Base-by-base conservation (phyloP, 1,140 invertebrate genomes). In the Trichonephila clavata region DNA sequence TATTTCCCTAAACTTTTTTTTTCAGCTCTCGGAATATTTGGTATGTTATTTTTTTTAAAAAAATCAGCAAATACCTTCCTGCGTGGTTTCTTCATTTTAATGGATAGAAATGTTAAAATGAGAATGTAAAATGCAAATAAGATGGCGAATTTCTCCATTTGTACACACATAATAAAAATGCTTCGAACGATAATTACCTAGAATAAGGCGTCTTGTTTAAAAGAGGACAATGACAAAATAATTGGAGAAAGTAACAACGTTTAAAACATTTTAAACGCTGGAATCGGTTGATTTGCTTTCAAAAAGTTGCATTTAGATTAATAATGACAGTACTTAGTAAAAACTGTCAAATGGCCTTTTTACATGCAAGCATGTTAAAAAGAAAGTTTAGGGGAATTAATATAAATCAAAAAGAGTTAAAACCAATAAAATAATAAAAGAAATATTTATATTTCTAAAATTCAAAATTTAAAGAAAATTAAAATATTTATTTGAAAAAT, bases 181-280 rank as follows among this genome's bases (percentile, higher is more conserved):
- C 71, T 77, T 32, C 27, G 16, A 18, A 32, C 4, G 71, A 77
- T 77, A 77, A 77, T 77, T 77, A 77, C 65, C 24, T 65, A 65
- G 8, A 77, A 77, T 6, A 77, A 77, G 2, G 71, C 71, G 16
- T 39, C 16, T 77, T 27, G 7, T 77, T 77, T 77, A 27, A 77
- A 77, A 77, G 27, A 5, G 27, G 27, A 77, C 27, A 32, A 14
- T 77, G 71, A 77, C 71, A 77, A 77, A 77, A 77, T 77, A 77
- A 77, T 77, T 77, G 32, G 18, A 77, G 71, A 77, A 77, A 39
- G 27, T 77, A 77, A 27, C 24, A 77, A 39, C 32, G 32, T 39
- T 77, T 39, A 77, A 77, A 77, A 32, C 71, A 32, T 77, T 77
- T 77, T 24, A 77, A 27, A 77, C 7, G 27, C 24, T 39, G 16